Conservation (phyloP, 2,888 invertebrate genomes). For the Drosophila affinis region DNA sequence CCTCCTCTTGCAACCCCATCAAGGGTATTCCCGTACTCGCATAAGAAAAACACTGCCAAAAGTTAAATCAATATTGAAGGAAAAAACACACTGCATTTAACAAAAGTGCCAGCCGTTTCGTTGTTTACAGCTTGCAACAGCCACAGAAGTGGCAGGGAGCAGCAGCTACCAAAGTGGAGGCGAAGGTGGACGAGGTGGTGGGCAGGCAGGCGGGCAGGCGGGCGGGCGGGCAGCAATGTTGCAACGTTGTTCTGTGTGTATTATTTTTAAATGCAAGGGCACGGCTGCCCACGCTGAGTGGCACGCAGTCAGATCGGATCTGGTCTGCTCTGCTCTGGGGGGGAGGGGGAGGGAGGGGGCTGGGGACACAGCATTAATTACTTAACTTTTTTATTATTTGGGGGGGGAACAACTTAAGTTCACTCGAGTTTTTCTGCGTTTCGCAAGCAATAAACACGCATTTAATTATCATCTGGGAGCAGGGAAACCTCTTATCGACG, state of each 20-base stretch:
- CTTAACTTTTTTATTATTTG: constrained; percentile 10
- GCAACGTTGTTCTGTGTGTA: constrained; percentile 59
- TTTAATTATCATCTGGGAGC: constrained; percentile 66
- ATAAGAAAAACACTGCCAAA: constrained; percentile 25
- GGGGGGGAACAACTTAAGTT: constrained; percentile 10
- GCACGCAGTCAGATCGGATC: constrained; percentile 40
- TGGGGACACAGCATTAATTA: no score
- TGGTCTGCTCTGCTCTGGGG: neutral
- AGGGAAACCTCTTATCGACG: constrained; percentile 24
- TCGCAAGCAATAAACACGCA: constrained; percentile 45
- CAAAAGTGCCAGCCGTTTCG: constrained; percentile 55
- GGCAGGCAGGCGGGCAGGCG: constrained; percentile 26
- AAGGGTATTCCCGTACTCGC: neutral
- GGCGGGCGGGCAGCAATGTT: constrained; percentile 53
- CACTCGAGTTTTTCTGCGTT: neutral
- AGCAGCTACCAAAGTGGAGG: constrained; percentile 7
- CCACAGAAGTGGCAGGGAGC: constrained; percentile 11
- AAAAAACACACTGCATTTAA: constrained; percentile 52
- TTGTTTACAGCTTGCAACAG: constrained; percentile 61
- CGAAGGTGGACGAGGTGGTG: constrained; percentile 31
- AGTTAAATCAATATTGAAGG: constrained; percentile 47
- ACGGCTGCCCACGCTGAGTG: constrained; percentile 69
- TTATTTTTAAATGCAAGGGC: constrained; percentile 77
- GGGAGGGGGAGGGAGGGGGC: no score
- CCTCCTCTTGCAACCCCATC: neutral